These are phyloP conservation scores for Sphinx pinastri DNA, from an alignment of 2,888 invertebrate species.

Conservation along the genomic window DNA sequence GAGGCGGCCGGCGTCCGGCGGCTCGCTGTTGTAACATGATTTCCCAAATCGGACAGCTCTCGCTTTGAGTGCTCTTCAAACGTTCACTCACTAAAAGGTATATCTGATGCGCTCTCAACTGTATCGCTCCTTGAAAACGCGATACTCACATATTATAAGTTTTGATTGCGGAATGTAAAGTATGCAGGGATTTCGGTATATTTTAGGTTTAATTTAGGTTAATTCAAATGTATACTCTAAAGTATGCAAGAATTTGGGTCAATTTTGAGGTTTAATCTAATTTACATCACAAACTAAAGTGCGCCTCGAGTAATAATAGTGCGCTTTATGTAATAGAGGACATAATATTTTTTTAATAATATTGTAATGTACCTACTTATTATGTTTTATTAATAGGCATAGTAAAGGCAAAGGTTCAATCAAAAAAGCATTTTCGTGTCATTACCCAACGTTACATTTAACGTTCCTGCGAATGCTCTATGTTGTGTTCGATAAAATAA, in stretches of 20 bases:
- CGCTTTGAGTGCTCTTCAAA: slow-evolving; percentile 73
- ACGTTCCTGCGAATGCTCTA: too few species aligned
- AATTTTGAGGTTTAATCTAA: neutral
- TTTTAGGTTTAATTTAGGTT: neutral
- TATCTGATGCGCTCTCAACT: slow-evolving; percentile 56
- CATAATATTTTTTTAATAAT: too few species aligned
- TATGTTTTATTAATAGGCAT: too few species aligned
- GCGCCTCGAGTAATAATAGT: neutral
- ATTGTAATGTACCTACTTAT: too few species aligned
- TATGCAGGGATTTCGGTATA: neutral
- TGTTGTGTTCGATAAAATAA: too few species aligned
- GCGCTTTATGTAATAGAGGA: too few species aligned
- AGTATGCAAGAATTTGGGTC: neutral
- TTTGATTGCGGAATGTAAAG: slow-evolving; percentile 1
- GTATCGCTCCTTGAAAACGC: slow-evolving; percentile 52
- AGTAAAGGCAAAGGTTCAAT: too few species aligned
- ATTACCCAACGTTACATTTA: too few species aligned
- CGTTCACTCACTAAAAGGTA: slow-evolving; percentile 62
- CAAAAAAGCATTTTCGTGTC: too few species aligned
- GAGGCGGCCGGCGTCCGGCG: neutral
- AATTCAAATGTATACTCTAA: neutral
- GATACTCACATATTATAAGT: slow-evolving; percentile 18
- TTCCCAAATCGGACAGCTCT: slow-evolving; percentile 77
- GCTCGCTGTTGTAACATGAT: slow-evolving; percentile 59
- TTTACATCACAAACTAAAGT: neutral